Base-by-base conservation (phyloP, 2,797 vertebrate species). In the Megalops cyprinoides region DNA sequence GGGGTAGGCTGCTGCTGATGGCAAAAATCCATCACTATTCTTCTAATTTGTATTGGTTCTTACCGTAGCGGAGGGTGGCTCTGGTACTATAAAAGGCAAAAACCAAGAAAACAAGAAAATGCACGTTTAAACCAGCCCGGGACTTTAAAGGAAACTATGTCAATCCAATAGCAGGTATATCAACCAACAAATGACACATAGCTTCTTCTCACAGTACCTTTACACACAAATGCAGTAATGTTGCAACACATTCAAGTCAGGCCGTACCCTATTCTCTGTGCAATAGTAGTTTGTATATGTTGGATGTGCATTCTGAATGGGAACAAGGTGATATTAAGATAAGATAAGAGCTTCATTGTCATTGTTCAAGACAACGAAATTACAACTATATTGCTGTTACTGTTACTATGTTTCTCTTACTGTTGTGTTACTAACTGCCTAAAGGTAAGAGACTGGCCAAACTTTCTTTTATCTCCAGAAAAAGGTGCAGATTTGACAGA, bases 381-480 rank as follows among this genome's bases (percentile, higher is more conserved):
- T n/a, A n/a, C n/a, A n/a, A n/a, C 67, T 55, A 53, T 55, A 62
- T 46, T 69, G 46, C 60, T 31, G 3, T 77, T 67, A 69, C 20
- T 42, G n/a, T n/a, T n/a, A n/a, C n/a, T n/a, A n/a, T n/a, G n/a
- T n/a, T n/a, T n/a, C n/a, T n/a, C n/a, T n/a, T n/a, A n/a, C n/a
- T n/a, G n/a, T n/a, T n/a, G n/a, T n/a, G n/a, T n/a, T n/a, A n/a
- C n/a, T n/a, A n/a, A n/a, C n/a, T n/a, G n/a, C n/a, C n/a, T n/a
- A n/a, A n/a, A n/a, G n/a, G n/a, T n/a, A n/a, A n/a, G n/a, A n/a
- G n/a, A n/a, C n/a, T n/a, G n/a, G n/a, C n/a, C n/a, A n/a, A n/a
- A n/a, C n/a, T n/a, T n/a, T n/a, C n/a, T n/a, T n/a, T n/a, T n/a
- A n/a, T n/a, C n/a, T n/a, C n/a, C n/a, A n/a, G n/a, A n/a, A n/a